Percentiles rank a stretch among this genome's conserved stretches.
These are phyloP conservation scores for Drosophila suzukii DNA, from an alignment of 1,140 invertebrate genomes.

Conservation along the genomic window DNA sequence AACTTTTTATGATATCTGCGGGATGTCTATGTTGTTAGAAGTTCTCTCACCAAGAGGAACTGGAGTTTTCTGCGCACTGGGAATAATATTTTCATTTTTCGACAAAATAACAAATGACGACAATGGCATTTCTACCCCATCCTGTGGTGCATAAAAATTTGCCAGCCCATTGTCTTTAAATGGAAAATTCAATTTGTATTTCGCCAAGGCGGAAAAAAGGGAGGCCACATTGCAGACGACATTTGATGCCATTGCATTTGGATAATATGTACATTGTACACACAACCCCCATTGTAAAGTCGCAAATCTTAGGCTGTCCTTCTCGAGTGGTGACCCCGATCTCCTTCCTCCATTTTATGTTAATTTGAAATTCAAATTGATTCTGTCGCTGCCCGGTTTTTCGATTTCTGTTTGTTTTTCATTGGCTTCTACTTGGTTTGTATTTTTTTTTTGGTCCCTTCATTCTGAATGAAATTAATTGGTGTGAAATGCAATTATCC, in stretches of 20 bases:
- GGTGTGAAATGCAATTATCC: slow-evolving; percentile 72
- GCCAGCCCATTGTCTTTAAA: slow-evolving; percentile 71
- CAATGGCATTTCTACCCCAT: slow-evolving; percentile 24
- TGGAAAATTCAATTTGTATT: slow-evolving; percentile 73
- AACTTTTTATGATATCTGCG: not conserved
- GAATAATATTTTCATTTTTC: slow-evolving; percentile 73
- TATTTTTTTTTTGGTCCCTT: slow-evolving; percentile 12
- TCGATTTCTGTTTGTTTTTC: slow-evolving; percentile 60
- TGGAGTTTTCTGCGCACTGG: slow-evolving; percentile 37
- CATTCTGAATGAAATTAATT: slow-evolving; percentile 62
- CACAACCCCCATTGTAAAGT: slow-evolving; percentile 10
- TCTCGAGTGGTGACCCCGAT: slow-evolving; percentile 3
- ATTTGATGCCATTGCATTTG: slow-evolving; percentile 69
- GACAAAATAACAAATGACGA: slow-evolving; percentile 66
- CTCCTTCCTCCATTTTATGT: slow-evolving; percentile 27
- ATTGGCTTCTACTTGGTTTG: slow-evolving; percentile 28
- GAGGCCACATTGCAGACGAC: slow-evolving; percentile 29
- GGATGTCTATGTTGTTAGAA: not conserved
- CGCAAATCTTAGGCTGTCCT: slow-evolving; percentile 42
- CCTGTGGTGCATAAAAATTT: slow-evolving; percentile 49
- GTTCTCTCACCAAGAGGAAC: not conserved
- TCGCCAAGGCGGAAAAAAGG: slow-evolving; percentile 20
- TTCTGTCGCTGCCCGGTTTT: slow-evolving; percentile 36
- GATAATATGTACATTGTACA: not conserved
- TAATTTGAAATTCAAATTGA: slow-evolving; percentile 78